These are phyloP conservation scores for Haliaeetus leucogaster DNA, from an alignment of 2,113 vertebrate genomes.

Conservation along the genomic window DNA sequence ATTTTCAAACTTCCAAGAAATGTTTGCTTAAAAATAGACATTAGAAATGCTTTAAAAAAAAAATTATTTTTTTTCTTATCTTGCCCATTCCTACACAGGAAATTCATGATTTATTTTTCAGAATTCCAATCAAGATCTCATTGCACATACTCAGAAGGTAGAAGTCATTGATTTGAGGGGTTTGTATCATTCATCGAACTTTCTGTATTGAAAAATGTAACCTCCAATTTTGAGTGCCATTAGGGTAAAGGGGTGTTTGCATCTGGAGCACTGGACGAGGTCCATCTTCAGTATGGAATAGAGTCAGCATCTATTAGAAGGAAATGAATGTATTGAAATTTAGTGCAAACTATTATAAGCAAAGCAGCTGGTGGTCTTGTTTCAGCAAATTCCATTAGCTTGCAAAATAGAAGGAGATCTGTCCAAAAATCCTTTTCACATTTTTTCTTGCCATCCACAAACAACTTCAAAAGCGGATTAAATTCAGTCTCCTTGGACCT, in stretches of 20 bases:
- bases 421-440: background rate
- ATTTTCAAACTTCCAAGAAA: background rate
- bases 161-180: background rate
- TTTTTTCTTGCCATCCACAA: slow-evolving; percentile 22
- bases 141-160: background rate
- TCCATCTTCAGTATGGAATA: background rate
- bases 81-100: background rate
- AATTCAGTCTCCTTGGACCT: slow-evolving; percentile 27
- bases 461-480: slow-evolving; percentile 43
- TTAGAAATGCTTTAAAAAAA: background rate
- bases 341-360: background rate
- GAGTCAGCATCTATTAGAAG: background rate
- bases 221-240: background rate
- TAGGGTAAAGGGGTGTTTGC: background rate
- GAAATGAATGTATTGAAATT: background rate
- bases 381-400: slow-evolving; percentile 49
- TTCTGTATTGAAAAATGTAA: background rate
- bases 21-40: background rate
- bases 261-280: background rate
- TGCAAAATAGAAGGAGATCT: slow-evolving; percentile 6
- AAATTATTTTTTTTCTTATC: background rate
- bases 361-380: slow-evolving; percentile 3
- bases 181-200: background rate
- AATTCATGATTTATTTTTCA: background rate
- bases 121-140: background rate